Evolutionary conservation across 1,140 invertebrate species (phyloP).

Genomic region (Drosophila ercepeae): DNA sequence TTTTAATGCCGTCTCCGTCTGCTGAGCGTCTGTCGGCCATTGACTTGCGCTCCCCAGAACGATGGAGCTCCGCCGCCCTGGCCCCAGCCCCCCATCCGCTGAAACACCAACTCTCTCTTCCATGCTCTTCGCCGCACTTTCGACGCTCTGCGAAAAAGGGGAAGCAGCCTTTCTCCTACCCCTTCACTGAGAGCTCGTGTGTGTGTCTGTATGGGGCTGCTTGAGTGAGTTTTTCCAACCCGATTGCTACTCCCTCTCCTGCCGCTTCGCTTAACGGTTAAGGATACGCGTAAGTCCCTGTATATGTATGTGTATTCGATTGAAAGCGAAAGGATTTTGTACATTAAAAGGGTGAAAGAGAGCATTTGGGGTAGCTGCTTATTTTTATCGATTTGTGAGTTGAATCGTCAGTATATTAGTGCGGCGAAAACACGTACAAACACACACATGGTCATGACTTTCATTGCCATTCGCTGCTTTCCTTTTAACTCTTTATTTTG

Average conservation of each 20-base stretch:
- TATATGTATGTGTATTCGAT: slow-evolving; percentile 15
- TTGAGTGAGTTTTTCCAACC: slow-evolving; percentile 61
- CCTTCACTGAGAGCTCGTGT: slow-evolving; percentile 49
- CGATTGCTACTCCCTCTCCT: neutral
- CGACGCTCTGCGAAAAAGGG: slow-evolving; percentile 50
- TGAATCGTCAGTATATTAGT: slow-evolving; percentile 21
- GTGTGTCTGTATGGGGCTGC: slow-evolving; percentile 6
- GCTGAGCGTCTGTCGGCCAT: slow-evolving; percentile 72
- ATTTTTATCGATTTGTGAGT: slow-evolving; percentile 56
- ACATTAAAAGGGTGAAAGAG: slow-evolving; percentile 59
- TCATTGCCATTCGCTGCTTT: slow-evolving; percentile 65
- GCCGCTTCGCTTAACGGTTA: slow-evolving; percentile 10
- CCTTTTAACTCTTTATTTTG: slow-evolving; percentile 72
- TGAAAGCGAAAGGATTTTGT: slow-evolving; percentile 75
- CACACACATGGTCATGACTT: slow-evolving; percentile 38
- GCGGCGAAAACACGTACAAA: slow-evolving; percentile 60
- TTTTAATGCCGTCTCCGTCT: slow-evolving; percentile 83
- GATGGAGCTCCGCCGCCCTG: neutral
- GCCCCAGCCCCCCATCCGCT: neutral
- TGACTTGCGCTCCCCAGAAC: slow-evolving; percentile 49
- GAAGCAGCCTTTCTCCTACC: slow-evolving; percentile 56
- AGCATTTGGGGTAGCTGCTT: slow-evolving; percentile 30
- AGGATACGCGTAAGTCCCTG: neutral
- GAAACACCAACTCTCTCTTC: slow-evolving; percentile 39
- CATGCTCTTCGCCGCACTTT: slow-evolving; percentile 52